Evolutionary conservation across 2,888 invertebrate species (phyloP), one percentile per base, ranked within the genome.

Genomic region (Syrista parreyssii): DNA sequence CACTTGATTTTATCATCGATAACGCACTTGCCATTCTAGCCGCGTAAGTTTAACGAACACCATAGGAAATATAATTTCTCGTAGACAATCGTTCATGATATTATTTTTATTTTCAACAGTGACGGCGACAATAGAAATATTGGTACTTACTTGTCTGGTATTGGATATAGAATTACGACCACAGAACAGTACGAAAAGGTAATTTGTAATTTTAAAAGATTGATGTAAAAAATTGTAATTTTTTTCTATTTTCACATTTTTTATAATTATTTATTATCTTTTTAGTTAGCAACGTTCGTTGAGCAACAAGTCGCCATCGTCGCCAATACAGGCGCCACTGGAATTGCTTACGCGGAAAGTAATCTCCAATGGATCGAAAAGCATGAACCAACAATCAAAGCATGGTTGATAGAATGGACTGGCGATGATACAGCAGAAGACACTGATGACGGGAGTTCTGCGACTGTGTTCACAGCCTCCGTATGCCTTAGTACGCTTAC

Each of bases 1-100:
- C 81, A 9, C 76, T 90, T 34, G 75, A 83, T 68, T 90, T 86
- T 68, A 68, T 90, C 11, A 77, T 79, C 9, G 71, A 80, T 3
- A 89, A 89, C 78, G 77, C 88, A n/a, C 33, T 76, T 12, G 75
- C 32, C 12, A 79, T 81, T 68, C 31, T 71, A 30, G 72, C 74
- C 1, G 12, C 35, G 82, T 82, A 68, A 80, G 84, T 75, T 32
- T n/a, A 32, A 9, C 40, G 4, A 32, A 71, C 75, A 36, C 0
- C 69, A 3, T 32, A 23, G 11, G 1, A 12, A 69, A 69, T 15
- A 30, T 30, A 12, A 31, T 15, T 15, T 69, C 30, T 31, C 69
- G 0, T 12, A 12, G 30, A 69, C 4, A 69, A 31, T 30, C 32
- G 11, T 69, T 31, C 11, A 11, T 30, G 11, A 30, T 1, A 69